Evolutionary conservation across 2,113 vertebrate species (phyloP), one percentile per base, ranked within the genome.

Genomic region (Astur gentilis): DNA sequence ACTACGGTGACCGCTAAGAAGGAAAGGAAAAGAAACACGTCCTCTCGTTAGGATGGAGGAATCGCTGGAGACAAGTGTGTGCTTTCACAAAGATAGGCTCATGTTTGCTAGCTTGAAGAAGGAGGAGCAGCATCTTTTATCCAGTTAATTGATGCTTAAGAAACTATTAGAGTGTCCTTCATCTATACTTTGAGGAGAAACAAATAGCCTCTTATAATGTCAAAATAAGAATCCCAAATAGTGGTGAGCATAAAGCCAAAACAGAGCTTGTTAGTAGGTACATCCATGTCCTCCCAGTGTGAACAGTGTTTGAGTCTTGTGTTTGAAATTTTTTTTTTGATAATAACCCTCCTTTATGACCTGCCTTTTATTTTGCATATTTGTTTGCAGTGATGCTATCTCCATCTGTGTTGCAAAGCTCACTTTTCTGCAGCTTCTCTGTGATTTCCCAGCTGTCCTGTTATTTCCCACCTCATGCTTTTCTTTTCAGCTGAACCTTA

Each of bases 401-500:
- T 97, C 97, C 97, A 95, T 97, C 98, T 97, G 78, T 97, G 94
- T 98, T 97, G 97, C 98, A 97, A 97, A 97, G 97, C 95, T 97
- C 97, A 96, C 97, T 97, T 98, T 98, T 98, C 97, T 98, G 97
- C 97, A 96, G 95, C 97, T 98, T 96, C 97, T 97, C 97, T 98
- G 97, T 98, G 87, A 97, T 98, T 97, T 98, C 98, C 98, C 97
- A 92, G 98, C 98, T 98, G 98, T 98, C 97, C 98, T 98, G 97
- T 98, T 98, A 98, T 98, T 98, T 98, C 98, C 98, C 97, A 98
- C 97, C 98, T 98, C 98, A 97, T 99, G 98, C 98, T 99, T 99
- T 98, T 98, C 98, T 98, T 98, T 98, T 98, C 99, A 99, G 99
- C 99, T 99, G 98, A 99, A 99, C 98, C 99, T 99, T 97, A 99